Evolutionary conservation across 2,888 invertebrate species (phyloP), one percentile per base, ranked within the genome.

Genomic region (Tuta absoluta): DNA sequence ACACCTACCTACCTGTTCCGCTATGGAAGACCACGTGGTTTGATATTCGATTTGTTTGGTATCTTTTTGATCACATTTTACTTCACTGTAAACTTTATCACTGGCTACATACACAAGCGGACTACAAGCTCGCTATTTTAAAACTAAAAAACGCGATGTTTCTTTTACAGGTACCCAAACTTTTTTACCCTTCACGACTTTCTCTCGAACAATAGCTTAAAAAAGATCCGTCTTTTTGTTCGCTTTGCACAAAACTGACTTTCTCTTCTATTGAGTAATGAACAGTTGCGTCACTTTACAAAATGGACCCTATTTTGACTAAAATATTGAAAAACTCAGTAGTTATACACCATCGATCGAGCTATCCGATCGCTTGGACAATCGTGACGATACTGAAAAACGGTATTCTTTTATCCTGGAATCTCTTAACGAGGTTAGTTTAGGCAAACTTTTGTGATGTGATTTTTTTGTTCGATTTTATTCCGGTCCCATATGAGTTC

Each of bases 381-480:
- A 86, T 87, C 91, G 86, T 89, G 85, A 87, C 84, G 85, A 86
- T 89, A 91, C 91, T 91, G 89, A 91, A 90, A 90, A 90, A 89
- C 88, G 85, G 87, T 88, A 88, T 87, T 89, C 87, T 82, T 89
- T 91, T 90, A 90, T 89, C 89, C 89, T 88, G 86, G 86, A 87
- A 91, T 91, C 90, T 91, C 81, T 85, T 90, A 91, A 91, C 89
- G 89, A 91, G 87, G 87, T 90, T 89, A 91, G 91, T 87, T 89
- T 91, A 91, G 89, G 88, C 91, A 89, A 91, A 91, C 89, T 89
- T 89, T 90, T 89, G 90, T 91, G 86, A 89, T 86, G 87, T 87
- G 83, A 80, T 88, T 87, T 86, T 81, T 88, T 87, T 86, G 83
- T 87, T 84, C 80, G 72, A 71, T 86, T 87, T 89, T 88, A 85